Base-by-base conservation (phyloP, 2,113 vertebrate genomes). In the Entomyzon cyanotis region DNA sequence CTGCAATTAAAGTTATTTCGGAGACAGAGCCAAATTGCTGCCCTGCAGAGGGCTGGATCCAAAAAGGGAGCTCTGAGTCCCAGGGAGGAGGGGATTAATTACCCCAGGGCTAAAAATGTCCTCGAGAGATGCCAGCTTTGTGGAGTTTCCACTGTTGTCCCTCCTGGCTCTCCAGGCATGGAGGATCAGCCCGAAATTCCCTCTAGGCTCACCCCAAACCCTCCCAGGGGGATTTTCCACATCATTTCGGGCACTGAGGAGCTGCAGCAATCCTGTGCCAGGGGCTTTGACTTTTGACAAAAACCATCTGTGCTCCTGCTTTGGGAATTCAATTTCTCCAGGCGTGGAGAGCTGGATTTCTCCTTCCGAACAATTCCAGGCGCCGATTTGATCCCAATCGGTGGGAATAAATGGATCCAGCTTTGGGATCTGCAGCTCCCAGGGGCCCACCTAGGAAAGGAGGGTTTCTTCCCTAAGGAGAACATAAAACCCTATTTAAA, bases 241-340 rank as follows among this genome's bases (percentile, higher is more conserved):
- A 0, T 8, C 0, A 0, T 24, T 67, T 30, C 3, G 64, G 56
- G 46, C 44, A 3, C 2, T 10, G 15, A 1, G 12, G 59, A 35
- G 42, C 37, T 0, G 0, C 44, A 9, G 4, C 78, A 50, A 37
- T 8, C 6, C 37, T 15, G 2, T 1, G 0, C 53, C 49, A 9
- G 20, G 5, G 35, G 50, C 46, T 78, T 15, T 14, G 21, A 5
- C 21, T 76, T 58, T 6, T 35, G 75, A 56, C 27, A 56, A 88
- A 78, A 94, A 18, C 60, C 82, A 69, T 52, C 44, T 16, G 41
- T 11, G n/a, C 56, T 63, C 11, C 39, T 0, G 6, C 60, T 68
- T 22, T 18, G 87, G 68, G 52, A 83, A 88, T 92, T 68, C 10
- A 11, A 41, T 86, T 76, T 65, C 33, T 30, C 49, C 0, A 0